Conservation (phyloP, 1,140 invertebrate genomes). For the Orussus abietinus region DNA sequence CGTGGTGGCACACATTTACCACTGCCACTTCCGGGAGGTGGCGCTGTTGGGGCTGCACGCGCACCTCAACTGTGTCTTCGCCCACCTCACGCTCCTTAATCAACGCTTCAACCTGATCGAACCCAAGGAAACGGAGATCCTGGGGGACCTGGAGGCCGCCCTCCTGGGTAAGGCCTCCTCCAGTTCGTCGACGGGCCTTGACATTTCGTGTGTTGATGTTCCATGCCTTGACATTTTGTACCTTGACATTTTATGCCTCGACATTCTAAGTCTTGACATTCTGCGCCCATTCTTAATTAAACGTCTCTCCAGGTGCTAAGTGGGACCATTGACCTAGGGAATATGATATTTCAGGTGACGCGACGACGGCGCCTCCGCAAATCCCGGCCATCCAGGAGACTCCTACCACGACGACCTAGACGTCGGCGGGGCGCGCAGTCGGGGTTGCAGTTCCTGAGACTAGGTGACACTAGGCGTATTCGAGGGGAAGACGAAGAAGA, state of each 20-base stretch:
- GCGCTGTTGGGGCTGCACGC: constrained; percentile 87
- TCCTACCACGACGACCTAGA: constrained; percentile 35
- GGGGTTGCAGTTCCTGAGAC: constrained; percentile 45
- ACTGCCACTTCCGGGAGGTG: constrained; percentile 94
- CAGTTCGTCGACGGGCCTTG: no score
- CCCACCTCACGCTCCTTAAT: constrained; percentile 89
- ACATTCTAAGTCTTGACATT: no score
- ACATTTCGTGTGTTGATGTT: no score
- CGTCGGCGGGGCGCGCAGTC: constrained; percentile 22
- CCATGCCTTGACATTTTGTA: no score
- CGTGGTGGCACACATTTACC: constrained; percentile 96
- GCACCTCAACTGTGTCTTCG: constrained; percentile 94
- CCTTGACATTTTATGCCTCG: no score
- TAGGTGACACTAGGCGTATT: constrained; percentile 36
- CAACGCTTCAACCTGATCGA: constrained; percentile 91
- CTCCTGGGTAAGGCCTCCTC: constrained; percentile 49
- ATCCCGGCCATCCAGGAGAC: constrained; percentile 38
- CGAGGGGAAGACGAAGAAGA: constrained; percentile 19
- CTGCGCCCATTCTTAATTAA: no score
- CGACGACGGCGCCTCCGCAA: constrained; percentile 36
- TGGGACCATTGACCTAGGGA: no score
- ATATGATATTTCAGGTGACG: constrained; percentile 43
- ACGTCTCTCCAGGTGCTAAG: no score
- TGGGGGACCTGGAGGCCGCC: constrained; percentile 80
- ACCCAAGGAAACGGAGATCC: constrained; percentile 91